These are phyloP conservation scores for Melanotaenia boesemani DNA, from an alignment of 2,797 vertebrate species.

Conservation along the genomic window DNA sequence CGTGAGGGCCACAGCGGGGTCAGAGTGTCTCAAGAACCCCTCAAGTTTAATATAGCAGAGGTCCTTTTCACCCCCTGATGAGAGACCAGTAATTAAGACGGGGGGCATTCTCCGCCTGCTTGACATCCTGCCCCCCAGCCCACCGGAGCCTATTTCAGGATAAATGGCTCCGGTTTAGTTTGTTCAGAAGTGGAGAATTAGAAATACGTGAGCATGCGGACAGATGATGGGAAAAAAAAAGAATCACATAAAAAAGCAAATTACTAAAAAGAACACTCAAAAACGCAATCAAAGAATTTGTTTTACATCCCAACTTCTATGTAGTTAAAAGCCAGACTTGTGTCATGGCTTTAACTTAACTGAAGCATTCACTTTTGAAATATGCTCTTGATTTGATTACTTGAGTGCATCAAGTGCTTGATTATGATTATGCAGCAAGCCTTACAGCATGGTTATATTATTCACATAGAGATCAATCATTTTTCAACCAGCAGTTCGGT, in stretches of 20 bases:
- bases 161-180: conserved; percentile 12
- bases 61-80: conserved; percentile 48
- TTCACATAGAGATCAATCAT: conserved; percentile 27
- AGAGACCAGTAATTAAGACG: conserved; percentile 57
- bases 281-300: background rate
- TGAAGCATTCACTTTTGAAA: conserved; percentile 15
- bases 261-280: background rate
- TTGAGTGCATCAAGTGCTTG: conserved; percentile 23
- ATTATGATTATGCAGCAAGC: conserved; percentile 17
- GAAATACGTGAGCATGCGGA: conserved; percentile 10
- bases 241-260: background rate
- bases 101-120: conserved; percentile 30
- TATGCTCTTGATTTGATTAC: conserved; percentile 40
- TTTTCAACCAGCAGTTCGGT: conserved; percentile 17
- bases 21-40: conserved; percentile 54
- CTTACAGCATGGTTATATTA: conserved; percentile 31
- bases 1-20: conserved; percentile 51
- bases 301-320: background rate
- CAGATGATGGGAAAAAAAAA: background rate
- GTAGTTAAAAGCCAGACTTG: background rate
- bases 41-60: conserved; percentile 58
- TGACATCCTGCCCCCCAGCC: conserved; percentile 29
- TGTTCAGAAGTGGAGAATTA: conserved; percentile 35
- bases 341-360: background rate
- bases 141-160: conserved; percentile 46